Percentiles rank a stretch among this genome's conserved stretches.
phyloP scores from a whole-genome alignment of 2,888 invertebrate genomes.

The Drosophila borealis region DNA sequence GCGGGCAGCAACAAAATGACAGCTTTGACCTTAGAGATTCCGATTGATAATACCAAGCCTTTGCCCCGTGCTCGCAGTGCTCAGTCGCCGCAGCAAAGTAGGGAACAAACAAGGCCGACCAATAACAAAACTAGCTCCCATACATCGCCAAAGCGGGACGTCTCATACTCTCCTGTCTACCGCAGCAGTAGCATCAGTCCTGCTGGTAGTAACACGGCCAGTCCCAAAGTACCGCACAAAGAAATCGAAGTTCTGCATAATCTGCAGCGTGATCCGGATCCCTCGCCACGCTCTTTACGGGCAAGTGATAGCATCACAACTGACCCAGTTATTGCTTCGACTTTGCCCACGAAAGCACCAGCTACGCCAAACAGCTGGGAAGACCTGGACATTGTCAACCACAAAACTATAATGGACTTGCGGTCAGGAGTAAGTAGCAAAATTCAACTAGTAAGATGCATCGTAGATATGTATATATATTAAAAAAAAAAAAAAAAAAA shows the following conservation, averaged over 20 bases:
- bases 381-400: constrained; percentile 87
- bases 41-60: constrained; percentile 84
- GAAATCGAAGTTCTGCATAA: constrained; percentile 90
- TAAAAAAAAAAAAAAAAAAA: constrained; percentile 1
- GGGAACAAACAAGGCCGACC: background rate
- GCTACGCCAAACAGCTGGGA: constrained; percentile 86
- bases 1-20: constrained; percentile 55
- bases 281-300: constrained; percentile 86
- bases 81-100: constrained; percentile 29
- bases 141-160: constrained; percentile 51
- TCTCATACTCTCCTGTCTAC: constrained; percentile 70
- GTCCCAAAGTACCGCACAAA: constrained; percentile 86
- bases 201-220: constrained; percentile 84
- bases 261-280: constrained; percentile 89
- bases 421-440: constrained; percentile 88
- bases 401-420: constrained; percentile 88
- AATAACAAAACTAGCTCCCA: constrained; percentile 10
- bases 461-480: constrained; percentile 30
- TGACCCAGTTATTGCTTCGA: constrained; percentile 19
- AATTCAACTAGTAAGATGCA: background rate
- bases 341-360: constrained; percentile 68
- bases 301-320: constrained; percentile 60
- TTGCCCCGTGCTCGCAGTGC: constrained; percentile 44
- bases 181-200: constrained; percentile 85
- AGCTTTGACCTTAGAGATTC: constrained; percentile 81